Evolutionary conservation across 2,888 invertebrate genomes (phyloP).

Genomic region (Diaphora mendica): DNA sequence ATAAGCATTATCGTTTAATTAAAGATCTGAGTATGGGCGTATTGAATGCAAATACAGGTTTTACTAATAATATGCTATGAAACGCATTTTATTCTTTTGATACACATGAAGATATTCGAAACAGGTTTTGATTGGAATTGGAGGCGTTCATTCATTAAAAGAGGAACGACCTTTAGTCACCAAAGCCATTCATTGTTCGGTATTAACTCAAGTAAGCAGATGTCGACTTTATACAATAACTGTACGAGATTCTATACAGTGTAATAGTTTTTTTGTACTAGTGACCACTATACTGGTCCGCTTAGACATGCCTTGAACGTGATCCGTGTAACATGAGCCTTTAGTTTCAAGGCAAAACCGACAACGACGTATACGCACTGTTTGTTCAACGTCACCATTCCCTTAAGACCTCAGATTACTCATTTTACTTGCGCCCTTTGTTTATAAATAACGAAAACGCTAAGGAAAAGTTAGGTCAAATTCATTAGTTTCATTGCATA

Average conservation of each 20-base stretch:
- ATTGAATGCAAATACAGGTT: conserved; percentile 67
- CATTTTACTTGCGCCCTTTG: conserved; percentile 55
- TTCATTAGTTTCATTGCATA: conserved; percentile 71
- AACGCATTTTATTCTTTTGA: conserved; percentile 63
- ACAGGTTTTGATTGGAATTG: conserved; percentile 62
- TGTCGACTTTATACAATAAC: conserved; percentile 49
- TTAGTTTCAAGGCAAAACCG: conserved; percentile 79
- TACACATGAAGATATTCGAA: conserved; percentile 52
- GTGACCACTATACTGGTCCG: conserved; percentile 64
- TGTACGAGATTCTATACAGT: conserved; percentile 59
- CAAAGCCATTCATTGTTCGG: conserved; percentile 39
- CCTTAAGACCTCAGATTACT: conserved; percentile 66
- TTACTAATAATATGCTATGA: conserved; percentile 59
- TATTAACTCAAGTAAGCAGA: conserved; percentile 35
- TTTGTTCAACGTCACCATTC: conserved; percentile 65
- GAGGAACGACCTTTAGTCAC: conserved; percentile 51
- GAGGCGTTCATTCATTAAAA: conserved; percentile 57
- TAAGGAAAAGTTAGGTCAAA: conserved; percentile 58
- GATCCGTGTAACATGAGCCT: conserved; percentile 83
- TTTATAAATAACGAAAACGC: conserved; percentile 51
- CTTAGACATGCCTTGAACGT: conserved; percentile 81
- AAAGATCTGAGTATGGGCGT: conserved; percentile 76
- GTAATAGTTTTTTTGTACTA: conserved; percentile 61
- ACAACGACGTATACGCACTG: conserved; percentile 71
- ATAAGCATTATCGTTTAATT: conserved; percentile 78